phyloP scores from a whole-genome alignment of 2,797 vertebrate species.

The Schizopygopsis pylzovi region DNA sequence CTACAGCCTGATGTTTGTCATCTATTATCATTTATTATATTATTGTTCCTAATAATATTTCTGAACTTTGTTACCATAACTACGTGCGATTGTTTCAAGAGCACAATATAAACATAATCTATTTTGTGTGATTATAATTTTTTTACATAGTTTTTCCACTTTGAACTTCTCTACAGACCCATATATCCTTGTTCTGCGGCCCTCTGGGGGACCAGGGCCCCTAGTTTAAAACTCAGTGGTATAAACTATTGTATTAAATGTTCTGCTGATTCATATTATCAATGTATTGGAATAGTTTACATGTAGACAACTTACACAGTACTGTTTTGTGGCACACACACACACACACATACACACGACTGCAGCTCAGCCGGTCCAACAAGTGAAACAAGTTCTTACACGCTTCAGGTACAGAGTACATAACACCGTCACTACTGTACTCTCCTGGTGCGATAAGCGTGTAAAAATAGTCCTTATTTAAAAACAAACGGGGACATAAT shows the following conservation, averaged over 20 bases:
- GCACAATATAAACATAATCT: background rate
- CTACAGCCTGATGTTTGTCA: background rate
- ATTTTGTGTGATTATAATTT: background rate
- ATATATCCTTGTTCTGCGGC: too few relatives aligned
- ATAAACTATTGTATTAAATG: background rate
- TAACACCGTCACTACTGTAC: constrained; percentile 22
- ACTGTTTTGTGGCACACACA: background rate
- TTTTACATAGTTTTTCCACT: background rate
- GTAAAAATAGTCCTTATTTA: background rate
- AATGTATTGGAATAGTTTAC: background rate
- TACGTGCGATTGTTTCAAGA: background rate
- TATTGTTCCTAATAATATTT: background rate
- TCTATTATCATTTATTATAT: too few relatives aligned
- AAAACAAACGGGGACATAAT: background rate
- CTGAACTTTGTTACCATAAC: background rate
- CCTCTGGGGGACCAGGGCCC: background rate
- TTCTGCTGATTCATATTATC: background rate
- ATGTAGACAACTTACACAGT: background rate
- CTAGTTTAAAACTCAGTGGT: background rate
- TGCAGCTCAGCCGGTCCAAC: constrained; percentile 56
- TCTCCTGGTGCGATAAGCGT: constrained; percentile 7
- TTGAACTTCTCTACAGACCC: too few relatives aligned
- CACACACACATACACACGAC: constrained; percentile 6
- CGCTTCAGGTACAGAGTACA: constrained; percentile 40
- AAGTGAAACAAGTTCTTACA: constrained; percentile 63